These are phyloP conservation scores for Bryconaethiops microstoma DNA, from an alignment of 2,797 vertebrate species.

Conservation along the genomic window DNA sequence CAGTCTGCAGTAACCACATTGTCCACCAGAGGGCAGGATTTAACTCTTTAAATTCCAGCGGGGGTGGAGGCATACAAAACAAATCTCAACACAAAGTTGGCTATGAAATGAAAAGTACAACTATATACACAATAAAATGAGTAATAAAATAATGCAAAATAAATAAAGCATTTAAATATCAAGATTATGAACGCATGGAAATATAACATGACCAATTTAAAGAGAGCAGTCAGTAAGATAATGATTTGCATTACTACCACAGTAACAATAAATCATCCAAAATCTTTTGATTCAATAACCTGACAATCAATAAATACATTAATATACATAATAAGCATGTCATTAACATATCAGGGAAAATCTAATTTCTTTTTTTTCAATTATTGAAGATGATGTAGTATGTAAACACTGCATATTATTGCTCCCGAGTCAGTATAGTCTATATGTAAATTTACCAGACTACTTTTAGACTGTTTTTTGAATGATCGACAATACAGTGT, in stretches of 20 bases:
- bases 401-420: too few species aligned
- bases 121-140: neutral
- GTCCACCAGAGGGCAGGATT: constrained; percentile 12
- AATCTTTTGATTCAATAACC: neutral
- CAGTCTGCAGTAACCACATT: neutral
- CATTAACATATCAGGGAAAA: neutral
- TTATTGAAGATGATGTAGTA: too few species aligned
- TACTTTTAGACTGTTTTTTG: too few species aligned
- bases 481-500: too few species aligned
- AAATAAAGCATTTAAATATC: neutral
- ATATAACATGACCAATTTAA: neutral
- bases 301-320: constrained; percentile 9
- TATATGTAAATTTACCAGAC: too few species aligned
- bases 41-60: too few species aligned
- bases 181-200: too few species aligned
- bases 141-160: neutral
- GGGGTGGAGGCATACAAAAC: neutral
- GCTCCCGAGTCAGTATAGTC: too few species aligned
- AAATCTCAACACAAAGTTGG: too few species aligned
- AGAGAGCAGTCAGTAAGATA: too few species aligned
- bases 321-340: neutral
- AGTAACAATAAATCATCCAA: neutral
- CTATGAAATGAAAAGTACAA: too few species aligned
- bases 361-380: too few species aligned
- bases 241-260: neutral